Base-by-base conservation (phyloP, 2,113 vertebrate species). In the Entelurus aequoreus region DNA sequence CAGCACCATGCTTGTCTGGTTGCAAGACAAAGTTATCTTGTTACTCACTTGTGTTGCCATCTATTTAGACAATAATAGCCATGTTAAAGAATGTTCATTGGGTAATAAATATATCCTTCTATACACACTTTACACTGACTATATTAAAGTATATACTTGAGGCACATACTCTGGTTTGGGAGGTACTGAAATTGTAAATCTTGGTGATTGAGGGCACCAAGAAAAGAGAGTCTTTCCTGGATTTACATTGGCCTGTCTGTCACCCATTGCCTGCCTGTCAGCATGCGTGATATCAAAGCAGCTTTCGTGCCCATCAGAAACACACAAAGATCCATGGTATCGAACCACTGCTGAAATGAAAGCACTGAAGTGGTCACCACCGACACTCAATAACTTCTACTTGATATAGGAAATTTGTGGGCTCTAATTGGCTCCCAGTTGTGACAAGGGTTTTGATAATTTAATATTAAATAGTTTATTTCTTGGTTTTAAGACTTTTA, bases 401-500 rank as follows among this genome's bases (percentile, higher is more conserved):
- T 83, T 85, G 73, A 82, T 80, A 78, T 80, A 79, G 68, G 68
- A 77, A 66, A 75, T 83, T 77, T 70, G 72, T 49, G 64, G 62
- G 65, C 40, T 70, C 38, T 75, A 77, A 80, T 73, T 35, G 9
- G 40, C 63, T 62, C 53, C 8, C 49, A 54, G 44, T 71, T 69
- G 36, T 66, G 52, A 37, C 60, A 37, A 36, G 58, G 65, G 58
- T 75, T 71, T 72, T 72, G 62, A 68, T 78, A 57, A 67, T 62
- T 28, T 48, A 54, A 66, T 62, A 36, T 47, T 37, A 60, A 57
- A 16, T 35, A 48, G 48, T 46, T 57, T 9, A 8, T 3, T 54
- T 58, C 54, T 48, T 15, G 40, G 2, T 36, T 13, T 48, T 12
- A 2, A 60, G 62, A 28, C 4, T 37, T 48, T 3, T 12, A 48